Evolutionary conservation across 2,888 invertebrate species (phyloP), one percentile per base, ranked within the genome.

Genomic region (Lordiphosa andalusiaca): DNA sequence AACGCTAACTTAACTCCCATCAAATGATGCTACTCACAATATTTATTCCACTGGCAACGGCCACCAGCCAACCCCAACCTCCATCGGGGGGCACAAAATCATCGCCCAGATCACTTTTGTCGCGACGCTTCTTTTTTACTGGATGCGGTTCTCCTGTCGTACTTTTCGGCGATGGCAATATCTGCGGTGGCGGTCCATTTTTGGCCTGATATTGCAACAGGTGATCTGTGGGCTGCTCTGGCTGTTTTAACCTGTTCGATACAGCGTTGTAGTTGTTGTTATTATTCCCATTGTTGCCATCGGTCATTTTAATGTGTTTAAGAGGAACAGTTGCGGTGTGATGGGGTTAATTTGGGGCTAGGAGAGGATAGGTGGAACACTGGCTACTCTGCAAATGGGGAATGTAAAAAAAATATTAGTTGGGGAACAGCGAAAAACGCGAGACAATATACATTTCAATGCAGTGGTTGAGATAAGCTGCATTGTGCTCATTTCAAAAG

Each of bases 21-120:
- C 30, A 30, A 9, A 10, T 30, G 30, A 9, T 4, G 2, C 4
- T 46, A 92, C 93, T 92, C 89, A 94, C 94, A 80, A 94, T 94
- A 53, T 93, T 93, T 75, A 93, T 90, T 76, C 94, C 94, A 65
- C 93, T 92, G 12, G 94, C 94, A 21, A 94, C 76, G 23, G 94
- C 91, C 47, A 95, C 91, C 87, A 94, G 90, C 94, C 94, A 95
- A 3, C 89, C 89, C 94, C 94, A 95, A 0, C 94, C 94, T 0
- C 95, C 95, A 86, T 95, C 94, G 0, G 94, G 94, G 3, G 94
- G 92, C 40, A 92, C 89, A 75, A 93, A 94, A 58, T 93, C 92
- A 30, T 91, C 86, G 40, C 89, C 89, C 59, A 89, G 78, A 70
- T 89, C 87, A 53, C 87, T 88, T 73, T 89, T 89, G 60, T 89